Conservation (phyloP, 2,113 vertebrate species). For the Jacana jacana region DNA sequence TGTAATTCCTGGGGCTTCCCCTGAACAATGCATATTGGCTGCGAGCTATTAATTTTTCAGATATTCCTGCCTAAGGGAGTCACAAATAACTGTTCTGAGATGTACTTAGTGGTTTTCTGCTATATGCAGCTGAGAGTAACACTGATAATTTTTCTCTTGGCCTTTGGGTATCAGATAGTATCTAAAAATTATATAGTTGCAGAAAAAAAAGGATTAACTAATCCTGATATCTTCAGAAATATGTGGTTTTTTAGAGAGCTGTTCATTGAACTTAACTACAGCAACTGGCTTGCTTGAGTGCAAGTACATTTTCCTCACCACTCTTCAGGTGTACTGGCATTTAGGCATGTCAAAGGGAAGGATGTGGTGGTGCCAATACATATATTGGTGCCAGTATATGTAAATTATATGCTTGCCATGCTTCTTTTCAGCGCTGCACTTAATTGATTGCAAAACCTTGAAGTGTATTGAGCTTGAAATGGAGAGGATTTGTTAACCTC, state of each 20-base stretch:
- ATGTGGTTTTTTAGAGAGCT: background rate
- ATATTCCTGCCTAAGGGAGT: background rate
- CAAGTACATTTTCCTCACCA: background rate
- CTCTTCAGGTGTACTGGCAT: background rate
- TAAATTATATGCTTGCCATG: background rate
- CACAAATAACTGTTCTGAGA: background rate
- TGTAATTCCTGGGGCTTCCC: background rate
- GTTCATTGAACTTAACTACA: background rate
- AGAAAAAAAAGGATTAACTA: background rate
- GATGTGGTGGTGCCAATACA: no score
- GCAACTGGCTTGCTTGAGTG: background rate
- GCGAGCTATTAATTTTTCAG: background rate
- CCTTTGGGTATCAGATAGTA: background rate
- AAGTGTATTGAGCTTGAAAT: background rate
- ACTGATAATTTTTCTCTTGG: background rate
- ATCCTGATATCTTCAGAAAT: background rate
- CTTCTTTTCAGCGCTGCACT: background rate
- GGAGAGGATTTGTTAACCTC: background rate
- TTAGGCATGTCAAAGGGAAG: background rate
- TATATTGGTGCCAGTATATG: background rate
- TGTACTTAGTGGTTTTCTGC: background rate
- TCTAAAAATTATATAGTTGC: background rate
- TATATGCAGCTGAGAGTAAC: background rate
- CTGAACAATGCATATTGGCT: background rate
- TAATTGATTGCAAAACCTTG: background rate